These are phyloP conservation scores for Fistularia tabacaria DNA, from an alignment of 2,797 vertebrate genomes.

Conservation along the genomic window DNA sequence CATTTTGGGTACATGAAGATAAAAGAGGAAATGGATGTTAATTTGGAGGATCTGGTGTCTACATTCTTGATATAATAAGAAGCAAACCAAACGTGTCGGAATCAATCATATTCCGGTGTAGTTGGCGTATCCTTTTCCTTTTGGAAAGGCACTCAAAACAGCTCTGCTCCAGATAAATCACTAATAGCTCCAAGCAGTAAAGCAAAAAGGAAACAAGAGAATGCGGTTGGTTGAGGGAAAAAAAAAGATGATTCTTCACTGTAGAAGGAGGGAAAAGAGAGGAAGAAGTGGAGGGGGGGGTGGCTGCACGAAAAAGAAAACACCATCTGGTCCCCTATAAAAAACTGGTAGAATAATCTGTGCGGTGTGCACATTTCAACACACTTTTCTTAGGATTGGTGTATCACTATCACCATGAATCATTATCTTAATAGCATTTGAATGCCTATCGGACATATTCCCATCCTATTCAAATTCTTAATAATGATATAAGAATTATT, in stretches of 20 bases:
- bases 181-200: conserved; percentile 33
- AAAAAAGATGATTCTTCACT: conserved; percentile 21
- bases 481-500: background rate
- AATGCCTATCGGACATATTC: background rate
- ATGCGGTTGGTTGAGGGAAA: conserved; percentile 10
- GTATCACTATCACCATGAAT: conserved; percentile 5
- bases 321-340: conserved; percentile 24
- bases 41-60: conserved; percentile 16
- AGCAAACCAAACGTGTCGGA: conserved; percentile 35
- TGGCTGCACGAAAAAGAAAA: conserved; percentile 15
- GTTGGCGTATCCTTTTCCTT: conserved; percentile 24
- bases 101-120: conserved; percentile 26
- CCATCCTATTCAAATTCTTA: too few relatives aligned
- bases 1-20: conserved; percentile 8
- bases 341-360: conserved; percentile 23
- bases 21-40: conserved; percentile 19
- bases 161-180: conserved; percentile 43
- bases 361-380: conserved; percentile 9
- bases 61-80: conserved; percentile 43
- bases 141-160: conserved; percentile 18
- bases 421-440: conserved; percentile 25
- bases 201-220: conserved; percentile 26
- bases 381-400: conserved; percentile 1
- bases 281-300: conserved; percentile 12
- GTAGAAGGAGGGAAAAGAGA: conserved; percentile 9